Evolutionary conservation across 1,140 invertebrate species (phyloP), one percentile per base, ranked within the genome.

Genomic region (Drosophila varians): DNA sequence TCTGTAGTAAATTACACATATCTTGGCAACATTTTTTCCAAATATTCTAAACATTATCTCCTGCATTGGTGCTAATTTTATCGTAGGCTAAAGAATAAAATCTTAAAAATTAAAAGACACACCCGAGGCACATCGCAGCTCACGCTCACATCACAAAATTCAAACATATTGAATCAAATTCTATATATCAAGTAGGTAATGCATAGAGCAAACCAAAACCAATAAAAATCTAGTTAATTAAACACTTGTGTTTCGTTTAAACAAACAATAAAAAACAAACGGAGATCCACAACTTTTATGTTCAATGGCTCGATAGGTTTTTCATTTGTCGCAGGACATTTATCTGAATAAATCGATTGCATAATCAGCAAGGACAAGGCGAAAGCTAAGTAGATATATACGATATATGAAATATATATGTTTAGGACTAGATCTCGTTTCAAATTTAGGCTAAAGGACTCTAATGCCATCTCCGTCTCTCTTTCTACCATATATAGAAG

Each of bases 21-120:
- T 80, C 77, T 66, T 66, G 62, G 60, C 62, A 65, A 70, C 36
- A 58, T 70, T 70, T 52, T 58, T 71, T 61, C 47, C 31, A 61
- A 61, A 21, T 48, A 51, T 64, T 64, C 21, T 21, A 64, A 60
- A 19, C 62, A 55, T 83, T 79, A 79, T 79, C 57, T 86, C 57
- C 60, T 86, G 80, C 76, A 84, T 84, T 84, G 80, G 80, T 84
- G 80, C 80, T 84, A 86, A 84, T 76, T 84, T 76, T 80, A 84
- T 73, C 54, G 66, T 86, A 84, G 80, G 62, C 72, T 79, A 76
- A 68, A 76, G 40, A 43, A 46, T 8, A 19, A 46, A 12, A 53
- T 18, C 6, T 25, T 6, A 61, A 26, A 60, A 4, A 12, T n/a
- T 48, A 42, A 68, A 8, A 11, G 14, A 48, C 6, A 60, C 56